Conservation (phyloP, 2,888 invertebrate genomes). For the Melikaiella ostensackeni region DNA sequence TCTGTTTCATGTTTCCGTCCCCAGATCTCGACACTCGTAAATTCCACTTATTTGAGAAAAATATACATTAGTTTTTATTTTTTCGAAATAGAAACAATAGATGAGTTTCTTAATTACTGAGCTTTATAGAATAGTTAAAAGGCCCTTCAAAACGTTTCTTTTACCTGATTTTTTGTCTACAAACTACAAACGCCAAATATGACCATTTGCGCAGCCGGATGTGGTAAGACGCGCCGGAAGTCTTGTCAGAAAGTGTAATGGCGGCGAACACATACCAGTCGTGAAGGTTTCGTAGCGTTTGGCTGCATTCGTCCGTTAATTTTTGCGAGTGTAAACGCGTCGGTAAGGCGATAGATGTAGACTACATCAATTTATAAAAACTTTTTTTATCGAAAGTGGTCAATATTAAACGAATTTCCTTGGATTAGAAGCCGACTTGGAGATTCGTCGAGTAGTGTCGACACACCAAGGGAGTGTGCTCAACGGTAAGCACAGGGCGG, state of each 20-base stretch:
- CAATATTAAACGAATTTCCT: background rate
- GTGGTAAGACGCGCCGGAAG: slow-evolving; percentile 13
- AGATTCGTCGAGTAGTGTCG: background rate
- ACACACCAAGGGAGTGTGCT: slow-evolving; percentile 35
- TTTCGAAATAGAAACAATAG: background rate
- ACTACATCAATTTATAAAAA: background rate
- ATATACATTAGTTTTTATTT: background rate
- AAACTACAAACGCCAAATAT: background rate
- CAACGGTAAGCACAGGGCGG: slow-evolving; percentile 12
- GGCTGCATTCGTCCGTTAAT: slow-evolving; percentile 1
- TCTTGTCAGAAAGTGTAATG: slow-evolving; percentile 18
- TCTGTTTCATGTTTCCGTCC: background rate
- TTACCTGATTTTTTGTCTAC: background rate
- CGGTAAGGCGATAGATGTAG: background rate
- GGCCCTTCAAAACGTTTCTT: background rate
- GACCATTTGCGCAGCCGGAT: slow-evolving; percentile 20
- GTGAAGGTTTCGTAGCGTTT: slow-evolving; percentile 6
- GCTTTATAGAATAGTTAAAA: background rate
- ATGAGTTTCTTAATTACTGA: background rate
- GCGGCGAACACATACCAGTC: slow-evolving; percentile 6
- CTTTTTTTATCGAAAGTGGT: background rate
- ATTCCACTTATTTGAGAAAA: background rate
- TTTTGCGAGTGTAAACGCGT: slow-evolving; percentile 8
- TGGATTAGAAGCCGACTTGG: background rate
- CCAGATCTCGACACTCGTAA: background rate